These are phyloP conservation scores for Cetoscarus ocellatus DNA, from an alignment of 2,797 vertebrate genomes.

Conservation along the genomic window DNA sequence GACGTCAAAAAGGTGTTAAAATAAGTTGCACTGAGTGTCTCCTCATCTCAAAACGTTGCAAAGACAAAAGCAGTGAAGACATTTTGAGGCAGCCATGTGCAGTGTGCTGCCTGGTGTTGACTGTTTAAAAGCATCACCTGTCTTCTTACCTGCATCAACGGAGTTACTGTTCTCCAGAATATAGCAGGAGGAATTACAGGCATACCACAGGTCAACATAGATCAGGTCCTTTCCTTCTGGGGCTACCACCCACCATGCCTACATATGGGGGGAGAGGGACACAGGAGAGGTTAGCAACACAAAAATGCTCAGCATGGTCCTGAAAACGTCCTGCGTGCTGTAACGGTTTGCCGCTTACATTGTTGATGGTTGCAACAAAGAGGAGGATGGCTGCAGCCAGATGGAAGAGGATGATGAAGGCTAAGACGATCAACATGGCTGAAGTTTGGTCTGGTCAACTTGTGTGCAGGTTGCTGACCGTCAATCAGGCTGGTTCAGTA, in stretches of 20 bases:
- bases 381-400: slow-evolving; percentile 89
- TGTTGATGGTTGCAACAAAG: slow-evolving; percentile 93
- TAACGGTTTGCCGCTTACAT: slow-evolving; percentile 83
- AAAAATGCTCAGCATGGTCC: background rate
- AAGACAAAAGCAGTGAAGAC: too few relatives aligned
- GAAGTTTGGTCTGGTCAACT: slow-evolving; percentile 18
- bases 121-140: too few relatives aligned
- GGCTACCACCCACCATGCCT: slow-evolving; percentile 93
- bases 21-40: too few relatives aligned
- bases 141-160: slow-evolving; percentile 62
- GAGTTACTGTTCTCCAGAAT: slow-evolving; percentile 71
- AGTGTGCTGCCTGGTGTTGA: background rate
- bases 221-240: slow-evolving; percentile 22
- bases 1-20: too few relatives aligned
- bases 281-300: background rate
- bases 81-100: background rate
- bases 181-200: slow-evolving; percentile 79
- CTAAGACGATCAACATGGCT: slow-evolving; percentile 95
- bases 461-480: background rate
- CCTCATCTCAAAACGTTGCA: too few relatives aligned
- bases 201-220: slow-evolving; percentile 91
- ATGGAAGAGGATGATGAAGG: slow-evolving; percentile 95
- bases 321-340: too few relatives aligned
- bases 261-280: slow-evolving; percentile 8
- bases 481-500: slow-evolving; percentile 12